A percentile compares a stretch with the other conserved stretches of the same genome.
phyloP scores from a whole-genome alignment of 2,113 vertebrate species.

The Cyanoramphus novaezelandiae region DNA sequence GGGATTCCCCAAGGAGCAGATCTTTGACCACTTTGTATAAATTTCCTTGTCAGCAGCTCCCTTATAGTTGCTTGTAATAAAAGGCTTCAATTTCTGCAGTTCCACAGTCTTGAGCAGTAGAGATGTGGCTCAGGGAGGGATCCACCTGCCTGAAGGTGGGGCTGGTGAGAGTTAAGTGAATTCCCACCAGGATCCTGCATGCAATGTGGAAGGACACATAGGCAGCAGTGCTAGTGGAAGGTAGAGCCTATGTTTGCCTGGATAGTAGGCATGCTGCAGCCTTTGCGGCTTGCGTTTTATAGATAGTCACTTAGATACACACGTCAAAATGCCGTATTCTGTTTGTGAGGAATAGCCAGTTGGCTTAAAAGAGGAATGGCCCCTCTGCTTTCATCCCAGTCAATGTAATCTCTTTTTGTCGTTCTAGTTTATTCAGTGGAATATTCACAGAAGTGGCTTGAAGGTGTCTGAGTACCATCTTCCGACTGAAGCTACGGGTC shows the following conservation, averaged over 20 bases:
- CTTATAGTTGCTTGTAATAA: neutral
- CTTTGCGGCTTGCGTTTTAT: neutral
- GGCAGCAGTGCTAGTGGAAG: neutral
- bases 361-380: neutral
- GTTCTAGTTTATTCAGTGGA: slow-evolving; percentile 95
- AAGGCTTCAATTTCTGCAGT: neutral
- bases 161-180: neutral
- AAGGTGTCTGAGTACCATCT: slow-evolving; percentile 88
- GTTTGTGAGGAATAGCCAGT: neutral
- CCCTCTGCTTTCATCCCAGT: neutral
- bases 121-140: neutral
- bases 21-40: neutral
- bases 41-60: neutral
- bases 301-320: neutral
- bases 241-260: neutral
- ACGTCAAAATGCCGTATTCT: neutral
- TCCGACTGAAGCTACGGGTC: slow-evolving; percentile 89
- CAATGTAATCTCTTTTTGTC: neutral
- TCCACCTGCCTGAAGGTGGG: neutral
- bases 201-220: neutral
- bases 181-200: neutral
- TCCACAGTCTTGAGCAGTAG: neutral
- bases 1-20: neutral
- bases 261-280: neutral
- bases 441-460: slow-evolving; percentile 94